phyloP scores from a whole-genome alignment of 2,888 invertebrate genomes.

The Heliconius ethilla region DNA sequence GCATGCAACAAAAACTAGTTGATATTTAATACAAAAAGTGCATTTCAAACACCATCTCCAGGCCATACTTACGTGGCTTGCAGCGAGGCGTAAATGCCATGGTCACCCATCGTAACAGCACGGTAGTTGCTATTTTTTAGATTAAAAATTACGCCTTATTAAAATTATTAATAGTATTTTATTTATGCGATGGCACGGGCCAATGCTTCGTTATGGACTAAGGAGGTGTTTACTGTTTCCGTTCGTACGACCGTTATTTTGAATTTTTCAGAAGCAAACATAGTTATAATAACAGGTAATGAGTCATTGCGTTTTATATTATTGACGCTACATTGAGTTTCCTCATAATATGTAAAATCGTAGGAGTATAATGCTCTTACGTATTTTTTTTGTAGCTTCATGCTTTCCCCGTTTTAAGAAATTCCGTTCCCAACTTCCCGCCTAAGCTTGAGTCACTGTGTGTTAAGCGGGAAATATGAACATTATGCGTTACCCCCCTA shows the following conservation, averaged over 20 bases:
- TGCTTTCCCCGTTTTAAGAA: neutral
- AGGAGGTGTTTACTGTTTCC: slow-evolving; percentile 60
- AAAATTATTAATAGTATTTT: slow-evolving; percentile 76
- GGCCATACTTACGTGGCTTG: slow-evolving; percentile 61
- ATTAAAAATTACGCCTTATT: slow-evolving; percentile 73
- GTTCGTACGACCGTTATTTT: slow-evolving; percentile 66
- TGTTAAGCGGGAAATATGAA: neutral
- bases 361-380: neutral
- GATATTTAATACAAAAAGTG: slow-evolving; percentile 61
- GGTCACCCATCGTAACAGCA: slow-evolving; percentile 76
- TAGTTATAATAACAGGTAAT: slow-evolving; percentile 21
- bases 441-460: neutral
- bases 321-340: neutral
- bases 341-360: neutral
- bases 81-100: slow-evolving; percentile 80
- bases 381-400: neutral
- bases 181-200: slow-evolving; percentile 57
- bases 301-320: slow-evolving; percentile 3
- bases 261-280: slow-evolving; percentile 53
- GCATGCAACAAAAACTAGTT: slow-evolving; percentile 44
- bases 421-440: neutral
- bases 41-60: slow-evolving; percentile 63
- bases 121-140: slow-evolving; percentile 66
- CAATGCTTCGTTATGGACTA: slow-evolving; percentile 66
- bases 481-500: neutral